Base-by-base conservation (phyloP, 1,140 invertebrate species). In the Dolichoris vasculosae region DNA sequence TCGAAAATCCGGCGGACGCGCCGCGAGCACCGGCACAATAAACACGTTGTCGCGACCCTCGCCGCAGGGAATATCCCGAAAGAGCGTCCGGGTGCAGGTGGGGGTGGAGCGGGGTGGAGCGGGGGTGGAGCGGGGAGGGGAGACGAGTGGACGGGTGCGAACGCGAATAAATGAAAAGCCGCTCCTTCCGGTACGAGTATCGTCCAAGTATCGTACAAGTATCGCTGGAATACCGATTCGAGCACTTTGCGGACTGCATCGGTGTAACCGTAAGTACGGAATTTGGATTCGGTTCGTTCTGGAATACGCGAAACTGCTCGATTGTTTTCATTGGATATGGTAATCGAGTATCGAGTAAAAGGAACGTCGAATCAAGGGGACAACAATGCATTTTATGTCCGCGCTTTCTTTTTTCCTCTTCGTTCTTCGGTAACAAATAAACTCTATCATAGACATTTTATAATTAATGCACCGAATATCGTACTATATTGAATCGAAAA, bases 141-240 rank as follows among this genome's bases (percentile, higher is more conserved):
- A 30, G 23, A 43, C 43, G 13, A 46, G n/a, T 35, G 43, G 4
- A 17, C n/a, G 81, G 48, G 67, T 73, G 78, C 64, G 46, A 84
- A 79, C 79, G 75, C 55, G 23, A 26, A 59, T 59, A 59, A 59
- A 26, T 59, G 55, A 59, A 59, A 59, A 59, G 23, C 55, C 23
- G 23, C 3, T 59, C 55, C 23, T 59, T 59, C 55, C 55, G 6
- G 43, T 13, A 7, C 43, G 43, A 46, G 43, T n/a, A n/a, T n/a
- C n/a, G n/a, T n/a, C n/a, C n/a, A n/a, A n/a, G n/a, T n/a, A n/a
- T n/a, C n/a, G n/a, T n/a, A n/a, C n/a, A n/a, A n/a, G n/a, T n/a
- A n/a, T n/a, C n/a, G 13, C 48, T 51, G 9, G 23, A 59, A 26
- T 59, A 59, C 4, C 55, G 55, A 26, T 26, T 26, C 23, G 26